Percentiles rank a stretch among this genome's conserved stretches.
These are phyloP conservation scores for Matsumurasca onukii DNA, from an alignment of 1,140 invertebrate species.

Conservation along the genomic window DNA sequence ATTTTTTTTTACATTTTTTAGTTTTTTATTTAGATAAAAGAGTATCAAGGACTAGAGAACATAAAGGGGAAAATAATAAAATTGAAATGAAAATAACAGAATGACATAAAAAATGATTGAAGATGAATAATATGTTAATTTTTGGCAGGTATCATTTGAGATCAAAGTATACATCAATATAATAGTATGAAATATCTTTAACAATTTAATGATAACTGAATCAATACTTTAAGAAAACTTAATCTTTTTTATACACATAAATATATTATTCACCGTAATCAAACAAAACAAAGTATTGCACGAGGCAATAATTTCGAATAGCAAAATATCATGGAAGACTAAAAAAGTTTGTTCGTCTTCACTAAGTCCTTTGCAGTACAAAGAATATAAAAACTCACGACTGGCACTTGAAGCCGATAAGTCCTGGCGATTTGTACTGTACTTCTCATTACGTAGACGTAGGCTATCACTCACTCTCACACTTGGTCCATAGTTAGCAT, in stretches of 20 bases:
- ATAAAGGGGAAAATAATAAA: conserved; percentile 17
- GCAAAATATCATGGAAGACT: conserved; percentile 24
- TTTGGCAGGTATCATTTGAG: conserved; percentile 33
- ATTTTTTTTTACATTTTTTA: conserved; percentile 30
- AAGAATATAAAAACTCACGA: conserved; percentile 32
- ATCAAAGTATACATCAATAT: conserved; percentile 23
- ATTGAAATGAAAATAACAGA: conserved; percentile 18
- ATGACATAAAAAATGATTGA: conserved; percentile 10
- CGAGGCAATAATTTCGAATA: conserved; percentile 27
- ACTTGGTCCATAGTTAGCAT: conserved; percentile 16
- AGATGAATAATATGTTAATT: not conserved
- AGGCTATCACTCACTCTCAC: not conserved
- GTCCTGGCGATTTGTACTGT: conserved; percentile 31
- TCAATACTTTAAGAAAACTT: not conserved
- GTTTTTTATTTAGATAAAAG: conserved; percentile 27
- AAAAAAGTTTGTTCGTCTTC: conserved; percentile 25
- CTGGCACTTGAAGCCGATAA: conserved; percentile 35
- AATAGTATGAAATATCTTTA: not conserved
- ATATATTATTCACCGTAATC: conserved; percentile 13
- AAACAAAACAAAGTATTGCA: conserved; percentile 32
- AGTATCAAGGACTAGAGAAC: conserved; percentile 24
- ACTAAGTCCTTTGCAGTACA: conserved; percentile 15
- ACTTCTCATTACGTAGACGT: conserved; percentile 10
- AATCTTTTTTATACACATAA: not conserved
- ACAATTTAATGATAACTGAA: not conserved